phyloP scores from a whole-genome alignment of 2,113 vertebrate species.

The Xenotilapia caudafasciata region DNA sequence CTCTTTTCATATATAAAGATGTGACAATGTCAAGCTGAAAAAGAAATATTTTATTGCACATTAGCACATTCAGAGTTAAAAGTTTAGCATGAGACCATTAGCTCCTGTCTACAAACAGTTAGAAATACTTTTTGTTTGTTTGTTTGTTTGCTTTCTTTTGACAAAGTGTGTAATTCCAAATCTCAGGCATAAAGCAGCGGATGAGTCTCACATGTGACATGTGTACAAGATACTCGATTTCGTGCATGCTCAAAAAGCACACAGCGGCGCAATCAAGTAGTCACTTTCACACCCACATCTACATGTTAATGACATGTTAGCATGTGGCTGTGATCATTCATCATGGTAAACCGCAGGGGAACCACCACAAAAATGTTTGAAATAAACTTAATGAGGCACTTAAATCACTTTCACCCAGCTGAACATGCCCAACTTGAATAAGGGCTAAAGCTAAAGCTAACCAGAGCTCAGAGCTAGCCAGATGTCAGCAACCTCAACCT shows the following conservation, averaged over 20 bases:
- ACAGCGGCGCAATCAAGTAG: neutral
- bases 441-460: neutral
- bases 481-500: neutral
- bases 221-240: neutral
- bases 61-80: neutral
- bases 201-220: neutral
- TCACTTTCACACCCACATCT: neutral
- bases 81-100: neutral
- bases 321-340: neutral
- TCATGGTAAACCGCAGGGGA: neutral
- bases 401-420: neutral
- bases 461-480: neutral
- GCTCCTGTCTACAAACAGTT: neutral
- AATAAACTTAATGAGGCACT: neutral
- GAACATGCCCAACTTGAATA: neutral
- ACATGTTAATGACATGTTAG: neutral
- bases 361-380: neutral
- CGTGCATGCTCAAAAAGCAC: neutral
- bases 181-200: neutral
- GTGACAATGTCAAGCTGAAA: neutral
- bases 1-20: neutral
- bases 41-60: neutral
- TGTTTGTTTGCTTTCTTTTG: neutral
- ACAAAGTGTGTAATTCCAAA: neutral
- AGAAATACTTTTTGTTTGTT: neutral